Evolutionary conservation across 2,888 invertebrate genomes (phyloP), one percentile per base, ranked within the genome.

Genomic region (Aporophyla nigra): DNA sequence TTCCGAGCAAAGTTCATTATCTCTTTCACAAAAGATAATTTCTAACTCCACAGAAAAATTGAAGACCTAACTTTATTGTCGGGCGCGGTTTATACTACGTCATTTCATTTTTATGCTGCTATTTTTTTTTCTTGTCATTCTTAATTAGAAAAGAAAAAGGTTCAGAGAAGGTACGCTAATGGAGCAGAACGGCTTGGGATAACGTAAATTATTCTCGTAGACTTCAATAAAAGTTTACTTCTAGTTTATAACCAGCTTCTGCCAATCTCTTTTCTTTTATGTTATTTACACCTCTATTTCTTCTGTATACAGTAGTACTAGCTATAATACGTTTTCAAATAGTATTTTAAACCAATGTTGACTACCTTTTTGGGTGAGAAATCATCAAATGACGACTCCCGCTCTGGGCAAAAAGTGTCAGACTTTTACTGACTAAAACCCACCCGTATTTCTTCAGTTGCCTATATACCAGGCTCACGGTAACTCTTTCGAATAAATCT

Each of bases 41-140:
- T 76, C 63, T 68, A 74, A 76, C 68, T 71, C 70, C 58, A 58
- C 76, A 79, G 86, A 90, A 91, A 91, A 91, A 89, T 83, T 80
- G 56, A 82, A 83, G 70, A 76, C 46, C 62, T 79, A 76, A 87
- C 74, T 75, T 67, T 46, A 70, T 77, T 80, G 49, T 33, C 9
- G 10, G 2, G 54, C 16, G 10, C 69, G 63, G 27, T 77, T 70
- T 33, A 70, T 53, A 86, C 80, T 65, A 59, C n/a, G 66, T 71
- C 27, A 24, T 82, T 78, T 59, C 6, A 33, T 19, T 67, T 56
- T 67, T 59, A 12, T n/a, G 10, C n/a, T 6, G 9, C 0, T 33
- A 33, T 0, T 12, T 33, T 0, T n/a, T 6, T 24, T 46, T 65
- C 27, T 66, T 49, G 0, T 21, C 7, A 14, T 12, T 2, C 19